Base-by-base conservation (phyloP, 2,888 invertebrate species). In the Acronicta alni region DNA sequence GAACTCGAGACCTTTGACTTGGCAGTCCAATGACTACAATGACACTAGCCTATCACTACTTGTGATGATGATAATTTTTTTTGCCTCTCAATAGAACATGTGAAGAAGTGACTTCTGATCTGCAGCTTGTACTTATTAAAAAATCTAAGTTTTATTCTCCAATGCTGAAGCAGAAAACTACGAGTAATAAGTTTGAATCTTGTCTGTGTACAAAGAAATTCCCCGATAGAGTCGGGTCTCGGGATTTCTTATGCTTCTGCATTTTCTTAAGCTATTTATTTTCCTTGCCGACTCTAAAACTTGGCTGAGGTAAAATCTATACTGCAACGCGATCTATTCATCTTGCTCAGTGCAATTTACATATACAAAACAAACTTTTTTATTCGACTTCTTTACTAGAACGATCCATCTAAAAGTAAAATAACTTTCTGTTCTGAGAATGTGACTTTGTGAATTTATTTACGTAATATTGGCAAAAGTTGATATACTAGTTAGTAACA, bases 291-390 rank as follows among this genome's bases (percentile, higher is more conserved):
- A 26, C 51, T 54, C 32, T 51, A 30, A 64, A 65, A 65, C 66
- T 57, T 64, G 44, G 37, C 14, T 26, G 43, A 67, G 43, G 69
- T 51, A 54, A 41, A 51, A 65, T 51, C 41, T 57, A 52, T 39
- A 39, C 58, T 65, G 71, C 58, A 58, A 65, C 49, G 9, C 49
- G 53, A 54, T 70, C 67, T 51, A 65, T 67, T 70, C 71, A 67
- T 70, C 71, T 57, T 49, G 39, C 46, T 54, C 15, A 26, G 38
- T 67, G 66, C 53, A 55, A 67, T 67, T 67, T 67, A 65, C 66
- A 57, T 35, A 12, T 30, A 42, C 57, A 43, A 52, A 52, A 70
- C 54, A 52, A 70, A 56, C 47, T 57, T 70, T 62, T 65, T 58
- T 55, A 61, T 48, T 52, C 9, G 32, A 26, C n/a, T 49, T 63